Conservation (phyloP, 2,888 invertebrate species). For the Morpho helenor region DNA sequence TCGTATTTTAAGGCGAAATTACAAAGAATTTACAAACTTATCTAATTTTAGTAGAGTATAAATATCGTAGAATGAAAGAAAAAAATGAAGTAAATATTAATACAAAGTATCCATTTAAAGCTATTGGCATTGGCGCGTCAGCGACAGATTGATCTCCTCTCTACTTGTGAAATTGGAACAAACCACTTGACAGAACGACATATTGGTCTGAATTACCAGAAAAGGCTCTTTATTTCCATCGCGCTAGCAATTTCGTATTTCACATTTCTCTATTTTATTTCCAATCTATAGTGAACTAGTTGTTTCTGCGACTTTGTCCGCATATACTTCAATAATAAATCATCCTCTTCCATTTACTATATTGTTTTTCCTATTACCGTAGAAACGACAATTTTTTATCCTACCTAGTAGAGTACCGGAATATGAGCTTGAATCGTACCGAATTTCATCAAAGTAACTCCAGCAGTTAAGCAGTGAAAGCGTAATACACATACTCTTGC, state of each 20-base stretch:
- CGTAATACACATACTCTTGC: too few relatives aligned
- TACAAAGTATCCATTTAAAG: slow-evolving; percentile 6
- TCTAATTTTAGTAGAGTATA: background rate
- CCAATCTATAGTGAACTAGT: background rate
- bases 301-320: too few relatives aligned
- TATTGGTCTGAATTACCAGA: slow-evolving; percentile 21
- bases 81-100: background rate
- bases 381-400: too few relatives aligned
- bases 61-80: too few relatives aligned
- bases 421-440: too few relatives aligned
- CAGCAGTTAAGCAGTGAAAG: too few relatives aligned
- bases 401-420: too few relatives aligned
- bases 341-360: too few relatives aligned
- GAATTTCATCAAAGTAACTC: too few relatives aligned
- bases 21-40: background rate
- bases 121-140: slow-evolving; percentile 9
- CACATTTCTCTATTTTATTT: background rate
- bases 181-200: slow-evolving; percentile 22
- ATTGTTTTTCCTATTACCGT: too few relatives aligned
- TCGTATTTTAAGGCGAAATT: background rate
- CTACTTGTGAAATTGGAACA: slow-evolving; percentile 24
- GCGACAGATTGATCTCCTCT: slow-evolving; percentile 19
- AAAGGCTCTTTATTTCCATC: slow-evolving; percentile 16
- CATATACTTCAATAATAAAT: too few relatives aligned
- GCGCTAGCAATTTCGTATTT: slow-evolving; percentile 2